These are phyloP conservation scores for Tragelaphus scriptus DNA, from an alignment of 2,113 vertebrate species.

Conservation along the genomic window DNA sequence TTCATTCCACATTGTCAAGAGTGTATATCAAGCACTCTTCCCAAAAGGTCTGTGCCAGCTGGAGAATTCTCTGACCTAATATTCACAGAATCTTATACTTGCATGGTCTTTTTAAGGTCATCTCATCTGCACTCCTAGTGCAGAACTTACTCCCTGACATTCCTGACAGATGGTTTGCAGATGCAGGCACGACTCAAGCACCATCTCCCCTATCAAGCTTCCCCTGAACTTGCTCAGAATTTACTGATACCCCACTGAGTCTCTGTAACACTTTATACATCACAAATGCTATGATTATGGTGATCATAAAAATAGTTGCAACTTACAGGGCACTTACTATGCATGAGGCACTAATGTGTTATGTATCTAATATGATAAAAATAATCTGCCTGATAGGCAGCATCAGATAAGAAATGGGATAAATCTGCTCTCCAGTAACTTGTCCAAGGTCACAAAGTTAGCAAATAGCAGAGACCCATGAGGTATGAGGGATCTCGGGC, in stretches of 20 bases:
- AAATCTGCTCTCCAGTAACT: background rate
- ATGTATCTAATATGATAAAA: background rate
- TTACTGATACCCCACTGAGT: background rate
- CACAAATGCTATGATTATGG: background rate
- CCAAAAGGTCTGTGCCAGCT: background rate
- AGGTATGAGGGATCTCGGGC: background rate
- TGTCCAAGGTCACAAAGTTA: background rate
- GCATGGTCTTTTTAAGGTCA: background rate
- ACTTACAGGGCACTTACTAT: background rate
- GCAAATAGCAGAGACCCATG: background rate
- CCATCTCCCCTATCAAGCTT: background rate
- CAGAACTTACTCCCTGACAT: background rate
- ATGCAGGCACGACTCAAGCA: background rate
- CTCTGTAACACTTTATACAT: background rate
- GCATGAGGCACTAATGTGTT: background rate
- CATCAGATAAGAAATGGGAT: background rate
- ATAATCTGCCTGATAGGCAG: background rate
- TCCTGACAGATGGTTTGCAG: constrained; percentile 5
- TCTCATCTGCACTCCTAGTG: background rate
- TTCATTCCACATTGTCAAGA: background rate
- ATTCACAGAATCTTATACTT: background rate
- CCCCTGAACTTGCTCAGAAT: background rate
- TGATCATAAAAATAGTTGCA: background rate
- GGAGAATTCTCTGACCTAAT: constrained; percentile 11
- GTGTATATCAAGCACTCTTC: constrained; percentile 15